Conservation (phyloP, 2,113 vertebrate genomes). For the Camelus dromedarius region DNA sequence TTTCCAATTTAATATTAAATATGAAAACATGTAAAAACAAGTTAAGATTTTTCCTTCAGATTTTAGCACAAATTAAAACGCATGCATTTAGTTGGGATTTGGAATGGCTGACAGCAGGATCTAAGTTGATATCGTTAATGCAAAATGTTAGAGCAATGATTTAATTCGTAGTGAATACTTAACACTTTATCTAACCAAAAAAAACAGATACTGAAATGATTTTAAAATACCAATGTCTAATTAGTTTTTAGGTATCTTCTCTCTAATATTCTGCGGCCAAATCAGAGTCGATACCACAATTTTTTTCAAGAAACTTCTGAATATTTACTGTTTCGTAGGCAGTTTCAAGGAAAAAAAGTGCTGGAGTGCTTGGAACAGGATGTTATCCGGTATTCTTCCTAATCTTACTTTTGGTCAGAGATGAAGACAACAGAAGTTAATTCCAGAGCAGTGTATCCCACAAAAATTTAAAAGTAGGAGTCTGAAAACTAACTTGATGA, state of each 20-base stretch:
- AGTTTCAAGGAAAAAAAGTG: neutral
- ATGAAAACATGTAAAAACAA: neutral
- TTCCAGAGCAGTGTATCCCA: neutral
- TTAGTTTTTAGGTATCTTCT: slow-evolving; percentile 5
- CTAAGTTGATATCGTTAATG: neutral
- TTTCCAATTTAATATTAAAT: neutral
- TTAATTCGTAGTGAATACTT: neutral
- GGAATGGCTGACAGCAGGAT: neutral
- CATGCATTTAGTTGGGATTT: neutral
- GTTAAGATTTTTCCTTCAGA: neutral
- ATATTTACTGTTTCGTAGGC: neutral
- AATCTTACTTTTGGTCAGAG: neutral
- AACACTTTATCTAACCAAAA: neutral
- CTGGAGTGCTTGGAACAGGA: neutral
- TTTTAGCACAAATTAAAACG: neutral
- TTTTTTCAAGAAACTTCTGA: neutral
- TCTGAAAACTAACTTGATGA: neutral
- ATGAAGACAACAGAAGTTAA: neutral
- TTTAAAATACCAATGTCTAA: neutral
- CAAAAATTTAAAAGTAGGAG: neutral
- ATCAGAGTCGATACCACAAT: neutral
- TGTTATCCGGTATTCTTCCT: neutral
- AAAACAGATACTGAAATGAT: neutral
- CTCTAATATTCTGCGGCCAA: neutral
- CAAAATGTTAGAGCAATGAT: neutral